phyloP scores from a whole-genome alignment of 2,113 vertebrate genomes.

The Reinhardtius hippoglossoides region DNA sequence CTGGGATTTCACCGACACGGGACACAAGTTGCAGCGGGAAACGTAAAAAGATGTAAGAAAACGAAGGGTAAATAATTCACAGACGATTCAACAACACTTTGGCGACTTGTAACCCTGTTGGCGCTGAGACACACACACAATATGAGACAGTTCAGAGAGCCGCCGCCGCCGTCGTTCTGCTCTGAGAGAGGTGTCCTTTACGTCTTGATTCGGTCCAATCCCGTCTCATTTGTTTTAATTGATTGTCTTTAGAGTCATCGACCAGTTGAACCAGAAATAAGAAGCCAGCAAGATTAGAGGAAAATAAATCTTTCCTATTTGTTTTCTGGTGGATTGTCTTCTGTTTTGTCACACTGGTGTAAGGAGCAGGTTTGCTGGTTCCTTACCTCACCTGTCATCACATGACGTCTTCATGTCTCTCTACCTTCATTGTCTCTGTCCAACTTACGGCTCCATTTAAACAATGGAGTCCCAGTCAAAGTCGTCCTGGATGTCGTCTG shows the following conservation, averaged over 20 bases:
- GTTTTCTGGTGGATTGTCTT: conserved; percentile 73
- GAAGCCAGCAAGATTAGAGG: conserved; percentile 44
- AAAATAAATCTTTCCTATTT: conserved; percentile 7
- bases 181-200: conserved; percentile 36
- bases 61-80: conserved; percentile 50
- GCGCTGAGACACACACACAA: conserved; percentile 35
- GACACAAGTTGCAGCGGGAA: conserved; percentile 30
- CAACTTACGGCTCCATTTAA: conserved; percentile 60
- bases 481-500: conserved; percentile 91
- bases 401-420: not conserved
- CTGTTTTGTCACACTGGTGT: conserved; percentile 40
- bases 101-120: conserved; percentile 61
- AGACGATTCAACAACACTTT: conserved; percentile 61
- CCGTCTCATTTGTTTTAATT: conserved; percentile 54
- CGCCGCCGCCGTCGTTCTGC: conserved; percentile 16
- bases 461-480: conserved; percentile 94
- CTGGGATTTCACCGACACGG: conserved; percentile 24
- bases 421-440: conserved; percentile 5
- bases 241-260: conserved; percentile 86
- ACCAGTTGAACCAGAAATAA: conserved; percentile 33
- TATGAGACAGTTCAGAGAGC: conserved; percentile 38
- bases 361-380: conserved; percentile 49
- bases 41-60: conserved; percentile 28
- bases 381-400: conserved; percentile 25
- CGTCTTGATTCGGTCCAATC: conserved; percentile 41